Base-by-base conservation (phyloP, 2,888 invertebrate species). In the Cepaea hortensis region DNA sequence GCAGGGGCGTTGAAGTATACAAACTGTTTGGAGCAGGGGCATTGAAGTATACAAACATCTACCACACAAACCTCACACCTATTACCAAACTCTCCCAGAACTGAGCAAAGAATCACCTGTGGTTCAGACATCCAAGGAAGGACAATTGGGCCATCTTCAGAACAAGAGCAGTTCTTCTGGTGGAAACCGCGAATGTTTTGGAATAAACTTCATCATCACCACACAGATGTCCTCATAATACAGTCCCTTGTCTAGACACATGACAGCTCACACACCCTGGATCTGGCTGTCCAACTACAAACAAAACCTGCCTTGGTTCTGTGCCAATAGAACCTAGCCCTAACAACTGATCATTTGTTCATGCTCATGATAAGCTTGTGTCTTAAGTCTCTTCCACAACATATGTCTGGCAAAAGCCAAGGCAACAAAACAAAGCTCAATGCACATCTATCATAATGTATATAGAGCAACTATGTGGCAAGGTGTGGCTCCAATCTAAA, bases 171-270 rank as follows among this genome's bases (percentile, higher is more conserved):
- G 76, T 80, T 90, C 88, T 89, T 90, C 88, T 89, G 89, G 89
- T 89, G 88, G 89, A 90, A 90, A 90, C 90, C 90, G 90, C 90
- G 89, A 90, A 90, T 89, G 86, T 82, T 72, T 3, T 81, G 50
- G 76, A 48, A 23, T 48, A 81, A 81, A 70, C 50, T 70, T 81
- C 70, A 81, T 68, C 81, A 90, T 90, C 84, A 91, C 88, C 87
- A 88, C 86, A 88, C 3, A 11, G 3, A 48, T 75, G 15, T 18
- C 20, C 46, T 48, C 15, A 72, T 9, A 4, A n/a, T 6, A 68
- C 15, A 35, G 35, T 35, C 35, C 35, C 35, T 35, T 35, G 35
- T 35, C 6, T 68, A 13, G 4, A 20, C 18, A 20, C 20, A 20
- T 18, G 2, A 20, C n/a, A 20, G 5, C 20, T 3, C 6, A 18